phyloP scores from a whole-genome alignment of 1,140 invertebrate species.

The Wasmannia auropunctata region DNA sequence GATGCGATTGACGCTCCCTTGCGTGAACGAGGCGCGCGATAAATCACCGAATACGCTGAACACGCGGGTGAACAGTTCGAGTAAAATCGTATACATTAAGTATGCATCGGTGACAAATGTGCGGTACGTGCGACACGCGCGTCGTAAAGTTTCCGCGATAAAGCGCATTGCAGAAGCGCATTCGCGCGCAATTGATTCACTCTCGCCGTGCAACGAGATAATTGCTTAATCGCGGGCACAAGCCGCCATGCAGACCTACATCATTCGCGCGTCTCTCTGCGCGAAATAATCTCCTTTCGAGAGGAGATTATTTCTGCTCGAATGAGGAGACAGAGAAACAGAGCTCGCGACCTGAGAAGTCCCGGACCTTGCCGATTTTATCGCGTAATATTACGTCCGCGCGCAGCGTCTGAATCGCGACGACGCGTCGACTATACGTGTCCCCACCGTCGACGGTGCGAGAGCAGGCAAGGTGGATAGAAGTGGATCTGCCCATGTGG shows the following conservation, averaged over 20 bases:
- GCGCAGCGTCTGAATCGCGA: neutral
- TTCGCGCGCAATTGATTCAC: neutral
- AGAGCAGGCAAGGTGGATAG: neutral
- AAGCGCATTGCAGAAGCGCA: neutral
- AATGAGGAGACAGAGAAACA: neutral
- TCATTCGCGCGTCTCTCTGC: too few species aligned
- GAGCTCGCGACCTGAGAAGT: neutral
- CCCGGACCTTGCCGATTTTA: neutral
- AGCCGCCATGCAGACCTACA: too few species aligned
- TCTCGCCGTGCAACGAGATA: neutral
- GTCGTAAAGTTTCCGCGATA: neutral
- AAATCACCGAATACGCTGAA: neutral
- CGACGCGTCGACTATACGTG: neutral
- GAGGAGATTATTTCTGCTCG: neutral
- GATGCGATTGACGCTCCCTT: neutral
- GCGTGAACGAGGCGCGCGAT: neutral
- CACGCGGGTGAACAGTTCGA: neutral
- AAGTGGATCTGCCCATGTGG: slow-evolving; percentile 11
- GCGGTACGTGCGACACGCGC: neutral
- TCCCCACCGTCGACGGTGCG: neutral
- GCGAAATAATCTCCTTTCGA: neutral
- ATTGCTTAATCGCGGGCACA: neutral
- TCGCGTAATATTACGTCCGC: neutral
- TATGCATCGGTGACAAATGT: neutral
- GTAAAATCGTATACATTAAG: too few species aligned